These are phyloP conservation scores for Pachypeltis micranthus DNA, from an alignment of 1,140 invertebrate genomes.

Conservation along the genomic window DNA sequence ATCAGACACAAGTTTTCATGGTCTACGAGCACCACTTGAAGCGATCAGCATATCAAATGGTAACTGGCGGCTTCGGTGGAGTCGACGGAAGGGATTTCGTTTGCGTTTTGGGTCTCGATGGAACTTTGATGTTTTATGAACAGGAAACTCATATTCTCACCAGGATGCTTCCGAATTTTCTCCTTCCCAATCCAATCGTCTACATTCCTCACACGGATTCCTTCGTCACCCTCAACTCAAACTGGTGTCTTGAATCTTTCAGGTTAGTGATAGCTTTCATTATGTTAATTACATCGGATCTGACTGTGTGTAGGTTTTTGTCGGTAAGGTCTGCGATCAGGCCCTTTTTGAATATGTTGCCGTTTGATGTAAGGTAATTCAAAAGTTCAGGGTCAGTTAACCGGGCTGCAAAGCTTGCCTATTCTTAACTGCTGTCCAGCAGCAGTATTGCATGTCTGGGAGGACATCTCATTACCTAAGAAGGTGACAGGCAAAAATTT, in stretches of 20 bases:
- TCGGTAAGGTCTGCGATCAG: not conserved
- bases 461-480: no score
- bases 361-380: no score
- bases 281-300: no score
- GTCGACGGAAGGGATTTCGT: conserved; percentile 66
- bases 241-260: conserved; percentile 64
- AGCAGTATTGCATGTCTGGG: no score
- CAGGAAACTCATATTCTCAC: conserved; percentile 72
- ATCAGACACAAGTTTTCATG: conserved; percentile 45
- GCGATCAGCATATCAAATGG: conserved; percentile 50
- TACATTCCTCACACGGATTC: conserved; percentile 67
- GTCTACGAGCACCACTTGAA: conserved; percentile 54
- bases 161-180: conserved; percentile 52
- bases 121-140: conserved; percentile 71
- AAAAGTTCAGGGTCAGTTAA: no score
- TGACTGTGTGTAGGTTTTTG: no score
- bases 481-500: no score
- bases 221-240: conserved; percentile 62
- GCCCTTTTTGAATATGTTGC: not conserved
- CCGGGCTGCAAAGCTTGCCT: no score
- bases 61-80: conserved; percentile 69
- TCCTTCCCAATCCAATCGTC: conserved; percentile 62
- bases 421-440: no score
- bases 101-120: conserved; percentile 76
- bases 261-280: conserved; percentile 50